Evolutionary conservation across 2,888 invertebrate species (phyloP).

Genomic region (Bibio marci): DNA sequence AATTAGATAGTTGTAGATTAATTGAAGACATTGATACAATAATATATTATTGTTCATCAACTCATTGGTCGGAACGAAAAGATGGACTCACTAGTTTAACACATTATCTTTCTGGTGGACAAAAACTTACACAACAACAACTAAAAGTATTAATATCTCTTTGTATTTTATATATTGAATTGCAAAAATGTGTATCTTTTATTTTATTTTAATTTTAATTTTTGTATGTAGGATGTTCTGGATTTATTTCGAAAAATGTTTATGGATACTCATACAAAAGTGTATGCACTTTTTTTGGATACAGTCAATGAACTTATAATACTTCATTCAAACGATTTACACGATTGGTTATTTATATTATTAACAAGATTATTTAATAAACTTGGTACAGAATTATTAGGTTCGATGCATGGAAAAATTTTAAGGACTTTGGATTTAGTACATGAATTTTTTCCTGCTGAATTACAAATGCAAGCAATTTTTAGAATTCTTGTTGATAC

Average conservation of each 20-base stretch:
- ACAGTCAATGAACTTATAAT: conserved; percentile 79
- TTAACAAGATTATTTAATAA: conserved; percentile 76
- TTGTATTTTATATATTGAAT: not conserved
- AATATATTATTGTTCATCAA: conserved; percentile 70
- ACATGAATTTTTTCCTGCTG: conserved; percentile 48
- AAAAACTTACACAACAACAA: conserved; percentile 38
- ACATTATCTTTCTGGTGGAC: conserved; percentile 42
- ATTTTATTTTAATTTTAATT: conserved; percentile 1
- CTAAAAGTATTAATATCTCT: conserved; percentile 18
- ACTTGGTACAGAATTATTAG: conserved; percentile 77
- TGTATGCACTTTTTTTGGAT: conserved; percentile 84
- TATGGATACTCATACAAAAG: conserved; percentile 90
- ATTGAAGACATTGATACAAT: conserved; percentile 71
- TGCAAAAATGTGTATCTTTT: not conserved
- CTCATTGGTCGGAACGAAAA: conserved; percentile 88
- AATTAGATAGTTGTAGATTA: conserved; percentile 46
- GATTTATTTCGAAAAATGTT: conserved; percentile 94
- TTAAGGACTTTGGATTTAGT: conserved; percentile 68
- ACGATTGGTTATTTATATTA: conserved; percentile 86
- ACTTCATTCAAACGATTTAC: conserved; percentile 70
- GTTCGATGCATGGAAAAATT: conserved; percentile 82
- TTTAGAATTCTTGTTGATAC: conserved; percentile 72
- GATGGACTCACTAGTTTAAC: conserved; percentile 78
- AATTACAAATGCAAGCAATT: conserved; percentile 46
- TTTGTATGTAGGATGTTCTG: conserved; percentile 52